phyloP scores from a whole-genome alignment of 1,140 invertebrate genomes.

The Heliconius himera region DNA sequence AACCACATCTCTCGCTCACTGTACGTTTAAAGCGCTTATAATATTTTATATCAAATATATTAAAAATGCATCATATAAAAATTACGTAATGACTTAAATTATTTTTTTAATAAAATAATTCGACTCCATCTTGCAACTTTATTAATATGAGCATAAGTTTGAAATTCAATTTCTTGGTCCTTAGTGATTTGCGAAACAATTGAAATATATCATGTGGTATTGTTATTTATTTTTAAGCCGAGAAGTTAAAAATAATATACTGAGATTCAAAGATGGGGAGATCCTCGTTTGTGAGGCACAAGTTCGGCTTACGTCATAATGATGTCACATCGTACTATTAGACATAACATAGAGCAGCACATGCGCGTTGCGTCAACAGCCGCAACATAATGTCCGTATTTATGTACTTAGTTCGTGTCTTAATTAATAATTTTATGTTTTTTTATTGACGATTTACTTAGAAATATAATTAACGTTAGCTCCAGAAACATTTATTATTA shows the following conservation, averaged over 20 bases:
- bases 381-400: conserved; percentile 47
- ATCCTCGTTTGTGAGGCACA: conserved; percentile 70
- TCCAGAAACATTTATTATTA: background rate
- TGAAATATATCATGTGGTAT: background rate
- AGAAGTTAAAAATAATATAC: conserved; percentile 5
- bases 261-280: conserved; percentile 55
- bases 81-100: background rate
- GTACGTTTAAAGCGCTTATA: conserved; percentile 14
- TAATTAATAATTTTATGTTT: conserved; percentile 13
- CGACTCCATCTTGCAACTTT: background rate
- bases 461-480: background rate
- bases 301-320: conserved; percentile 72
- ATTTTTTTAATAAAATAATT: background rate
- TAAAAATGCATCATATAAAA: background rate
- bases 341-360: conserved; percentile 71
- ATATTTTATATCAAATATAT: conserved; percentile 1
- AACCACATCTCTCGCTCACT: conserved; percentile 48
- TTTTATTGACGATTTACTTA: background rate
- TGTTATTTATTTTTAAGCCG: background rate
- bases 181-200: background rate
- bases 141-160: background rate
- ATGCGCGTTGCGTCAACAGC: conserved; percentile 71
- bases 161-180: background rate
- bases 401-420: conserved; percentile 14
- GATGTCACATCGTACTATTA: conserved; percentile 70